Base-by-base conservation (phyloP, 2,888 invertebrate species). In the Linnaemya tessellans region DNA sequence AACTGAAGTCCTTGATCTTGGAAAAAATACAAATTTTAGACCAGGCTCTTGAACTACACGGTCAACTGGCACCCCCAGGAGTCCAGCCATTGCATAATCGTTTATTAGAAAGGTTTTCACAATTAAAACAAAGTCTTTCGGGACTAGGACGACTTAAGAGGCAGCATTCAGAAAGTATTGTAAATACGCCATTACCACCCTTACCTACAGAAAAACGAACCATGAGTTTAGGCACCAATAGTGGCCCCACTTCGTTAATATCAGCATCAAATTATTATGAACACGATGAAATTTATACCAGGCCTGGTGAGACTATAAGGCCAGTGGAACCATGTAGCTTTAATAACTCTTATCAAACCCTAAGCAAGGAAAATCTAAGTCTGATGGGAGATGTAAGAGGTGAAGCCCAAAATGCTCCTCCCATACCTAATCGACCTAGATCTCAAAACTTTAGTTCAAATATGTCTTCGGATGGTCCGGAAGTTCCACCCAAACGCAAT, bases 51-150 rank as follows among this genome's bases (percentile, higher is more conserved):
- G 94, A 95, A 74, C 92, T 98, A 38, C 98, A 99, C 89, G 97
- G 97, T 0, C 94, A 96, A 84, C 93, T 98, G 80, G 98, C 97
- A 0, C 97, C 98, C 0, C 93, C 96, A 0, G 97, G 96, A n/a
- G 97, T 98, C 0, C 97, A 97, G 87, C 98, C 98, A 0, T 92
- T 99, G 87, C 98, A 99, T 90, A 94, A 97, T 89, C 95, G 98
- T 85, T 93, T 99, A 54, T 94, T 97, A 56, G 97, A 98, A 91
- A 94, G 98, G 85, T 98, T 98, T 91, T 95, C 95, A 5, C 97
- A 98, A 90, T 93, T 98, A 84, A 95, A 96, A 87, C 96, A 96
- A 88, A 96, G 96, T 89, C 88, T 93, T 18, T 92, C 92, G 2
- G 91, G 92, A n/a, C 93, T 97, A 64, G 96, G 96, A 0, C 93